Evolutionary conservation across 2,888 invertebrate species (phyloP).

Genomic region (Heliconius aoede): DNA sequence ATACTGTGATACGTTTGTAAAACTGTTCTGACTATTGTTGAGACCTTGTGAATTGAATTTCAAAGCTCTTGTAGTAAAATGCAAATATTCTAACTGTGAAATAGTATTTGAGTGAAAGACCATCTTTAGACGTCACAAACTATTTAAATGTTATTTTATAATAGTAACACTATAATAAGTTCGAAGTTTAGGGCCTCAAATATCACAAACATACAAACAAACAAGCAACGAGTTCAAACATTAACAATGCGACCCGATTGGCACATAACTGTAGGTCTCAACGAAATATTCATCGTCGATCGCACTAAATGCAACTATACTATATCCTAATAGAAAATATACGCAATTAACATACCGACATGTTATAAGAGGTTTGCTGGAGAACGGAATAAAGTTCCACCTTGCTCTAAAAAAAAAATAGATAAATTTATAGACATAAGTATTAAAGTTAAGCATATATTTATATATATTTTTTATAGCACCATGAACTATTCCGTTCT

Average conservation of each 20-base stretch:
- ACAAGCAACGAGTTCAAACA: constrained; percentile 38
- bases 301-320: constrained; percentile 64
- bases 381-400: too few species aligned
- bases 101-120: constrained; percentile 1
- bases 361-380: too few species aligned
- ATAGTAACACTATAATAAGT: constrained; percentile 30
- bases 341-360: constrained; percentile 51
- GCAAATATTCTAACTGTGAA: constrained; percentile 23
- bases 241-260: constrained; percentile 36
- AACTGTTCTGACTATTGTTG: constrained; percentile 45
- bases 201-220: constrained; percentile 48
- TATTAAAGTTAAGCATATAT: too few species aligned
- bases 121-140: constrained; percentile 3
- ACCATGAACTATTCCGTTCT: too few species aligned
- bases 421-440: too few species aligned
- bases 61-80: constrained; percentile 21
- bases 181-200: constrained; percentile 45
- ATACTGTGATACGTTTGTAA: constrained; percentile 49
- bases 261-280: constrained; percentile 40
- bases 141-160: constrained; percentile 21
- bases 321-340: constrained; percentile 62
- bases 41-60: constrained; percentile 37
- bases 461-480: too few species aligned
- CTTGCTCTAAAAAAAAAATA: too few species aligned
- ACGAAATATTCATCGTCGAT: constrained; percentile 35